These are phyloP conservation scores for Atethmia centrago DNA, from an alignment of 2,888 invertebrate genomes.

Conservation along the genomic window DNA sequence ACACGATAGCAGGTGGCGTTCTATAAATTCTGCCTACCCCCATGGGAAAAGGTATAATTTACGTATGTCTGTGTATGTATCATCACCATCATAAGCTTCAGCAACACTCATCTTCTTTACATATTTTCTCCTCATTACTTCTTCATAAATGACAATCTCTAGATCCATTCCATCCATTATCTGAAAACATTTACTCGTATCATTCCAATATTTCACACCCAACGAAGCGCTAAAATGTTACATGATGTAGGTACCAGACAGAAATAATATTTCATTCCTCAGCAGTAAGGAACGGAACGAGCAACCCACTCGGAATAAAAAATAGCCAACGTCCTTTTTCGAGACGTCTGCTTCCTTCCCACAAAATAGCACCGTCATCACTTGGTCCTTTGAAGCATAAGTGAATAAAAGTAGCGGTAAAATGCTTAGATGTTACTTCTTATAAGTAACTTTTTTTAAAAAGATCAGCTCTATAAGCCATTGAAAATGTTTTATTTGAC, in stretches of 20 bases:
- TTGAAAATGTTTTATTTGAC: neutral
- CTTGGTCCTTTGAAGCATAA: slow-evolving; percentile 14
- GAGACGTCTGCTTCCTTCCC: slow-evolving; percentile 22
- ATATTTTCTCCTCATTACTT: neutral
- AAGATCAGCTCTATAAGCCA: neutral
- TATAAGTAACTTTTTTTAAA: too few species aligned
- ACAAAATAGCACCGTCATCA: slow-evolving; percentile 17
- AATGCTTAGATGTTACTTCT: slow-evolving; percentile 3
- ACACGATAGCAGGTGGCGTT: too few species aligned
- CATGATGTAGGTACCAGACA: slow-evolving; percentile 22
- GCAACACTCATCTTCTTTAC: neutral
- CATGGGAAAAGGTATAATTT: too few species aligned
- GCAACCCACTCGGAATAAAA: slow-evolving; percentile 23
- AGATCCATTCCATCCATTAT: neutral
- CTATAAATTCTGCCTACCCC: too few species aligned
- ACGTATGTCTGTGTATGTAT: too few species aligned
- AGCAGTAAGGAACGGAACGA: slow-evolving; percentile 12
- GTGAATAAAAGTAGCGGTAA: slow-evolving; percentile 13
- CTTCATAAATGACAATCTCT: neutral
- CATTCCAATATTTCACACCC: neutral
- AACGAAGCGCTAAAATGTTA: slow-evolving; percentile 22
- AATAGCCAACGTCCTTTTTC: slow-evolving; percentile 22
- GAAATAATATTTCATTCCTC: slow-evolving; percentile 21
- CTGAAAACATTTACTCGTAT: neutral
- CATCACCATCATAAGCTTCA: too few species aligned